Evolutionary conservation across 2,797 vertebrate genomes (phyloP), one percentile per base, ranked within the genome.

Genomic region (Coregonus ussuriensis): DNA sequence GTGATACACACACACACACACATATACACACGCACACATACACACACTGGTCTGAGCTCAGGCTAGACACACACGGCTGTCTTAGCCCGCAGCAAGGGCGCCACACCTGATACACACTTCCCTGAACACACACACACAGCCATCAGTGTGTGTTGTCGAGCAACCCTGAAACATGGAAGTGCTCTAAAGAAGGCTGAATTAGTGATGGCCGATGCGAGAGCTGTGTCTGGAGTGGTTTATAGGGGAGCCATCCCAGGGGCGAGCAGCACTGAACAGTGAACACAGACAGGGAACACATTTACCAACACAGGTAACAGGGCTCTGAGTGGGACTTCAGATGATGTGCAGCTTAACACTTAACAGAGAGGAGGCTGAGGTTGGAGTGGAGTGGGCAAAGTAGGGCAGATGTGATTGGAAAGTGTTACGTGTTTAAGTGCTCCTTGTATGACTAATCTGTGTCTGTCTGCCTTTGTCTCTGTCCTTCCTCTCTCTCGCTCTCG

Each of bases 131-230:
- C 25, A 35, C 54, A 66, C 47, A 72, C 33, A 65, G 54, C 77
- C 69, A 33, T 63, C 71, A 4, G 74, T 31, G 74, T 76, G 65
- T 82, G 77, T 74, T 77, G 69, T 59, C 41, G 71, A 70, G 79
- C 3, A 1, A 52, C 70, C 51, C 56, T 18, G 77, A 80, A 83
- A 92, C 91, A 93, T 72, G 82, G 81, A 93, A 92, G 78, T 80
- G 92, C 89, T 93, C 90, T 91, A 89, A 77, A 68, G 76, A 70
- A 16, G 15, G 29, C 74, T 93, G 74, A 91, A 93, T 92, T 87
- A 91, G 71, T 91, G 65, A 93, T 92, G 90, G 88, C 47, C 0
- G 7, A 21, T n/a, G 21, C 7, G 0, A 54, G 62, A 25, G 56
- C 47, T 56, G 66, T 73, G 5, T 63, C 52, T 21, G 6, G 52